Evolutionary conservation across 1,140 invertebrate species (phyloP).

Genomic region (Drosophila orena): DNA sequence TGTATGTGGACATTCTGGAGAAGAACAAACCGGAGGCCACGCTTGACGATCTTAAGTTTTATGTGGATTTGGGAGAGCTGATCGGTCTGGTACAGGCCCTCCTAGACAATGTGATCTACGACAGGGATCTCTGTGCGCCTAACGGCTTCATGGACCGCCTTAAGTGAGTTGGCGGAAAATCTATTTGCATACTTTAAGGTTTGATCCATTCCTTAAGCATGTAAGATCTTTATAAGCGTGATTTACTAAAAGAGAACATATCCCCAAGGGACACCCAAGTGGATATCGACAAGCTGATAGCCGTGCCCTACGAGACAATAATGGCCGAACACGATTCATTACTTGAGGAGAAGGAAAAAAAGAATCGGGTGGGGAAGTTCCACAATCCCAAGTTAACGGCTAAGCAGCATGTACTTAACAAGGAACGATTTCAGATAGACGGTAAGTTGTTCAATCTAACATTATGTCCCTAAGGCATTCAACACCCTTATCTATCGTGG

Average conservation of each 20-base stretch:
- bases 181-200: not conserved
- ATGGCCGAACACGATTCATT: constrained; percentile 3
- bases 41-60: constrained; percentile 42
- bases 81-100: constrained; percentile 32
- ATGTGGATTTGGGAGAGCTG: constrained; percentile 47
- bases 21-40: constrained; percentile 8
- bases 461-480: not conserved
- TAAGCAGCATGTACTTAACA: constrained; percentile 1
- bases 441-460: constrained; percentile 4
- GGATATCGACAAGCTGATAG: constrained; percentile 45
- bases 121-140: constrained; percentile 33
- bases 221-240: no score
- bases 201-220: no score
- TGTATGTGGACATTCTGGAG: constrained; percentile 51
- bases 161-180: constrained; percentile 23
- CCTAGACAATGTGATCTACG: constrained; percentile 5
- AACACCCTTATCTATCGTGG: not conserved
- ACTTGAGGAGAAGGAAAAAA: constrained; percentile 6
- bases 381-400: not conserved
- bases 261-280: constrained; percentile 45
- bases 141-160: constrained; percentile 29
- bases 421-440: constrained; percentile 10
- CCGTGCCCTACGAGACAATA: constrained; percentile 3
- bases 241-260: not conserved
- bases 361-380: not conserved